A percentile compares a stretch with the other conserved stretches of the same genome.
phyloP scores from a whole-genome alignment of 2,113 vertebrate genomes.

The Spea bombifrons region DNA sequence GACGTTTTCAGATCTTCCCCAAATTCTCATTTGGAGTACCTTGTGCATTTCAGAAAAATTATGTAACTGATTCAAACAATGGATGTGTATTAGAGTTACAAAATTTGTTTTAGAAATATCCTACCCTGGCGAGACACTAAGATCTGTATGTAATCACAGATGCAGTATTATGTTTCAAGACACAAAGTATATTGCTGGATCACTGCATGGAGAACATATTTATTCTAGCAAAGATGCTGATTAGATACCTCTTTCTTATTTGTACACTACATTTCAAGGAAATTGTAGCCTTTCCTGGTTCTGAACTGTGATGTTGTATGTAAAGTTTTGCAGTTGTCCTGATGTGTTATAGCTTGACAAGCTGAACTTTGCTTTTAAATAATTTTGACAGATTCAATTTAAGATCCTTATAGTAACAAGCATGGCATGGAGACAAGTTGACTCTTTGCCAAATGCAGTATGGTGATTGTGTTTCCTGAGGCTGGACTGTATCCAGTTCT shows the following conservation, averaged over 20 bases:
- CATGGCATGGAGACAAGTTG: slow-evolving; percentile 42
- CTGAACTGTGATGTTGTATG: slow-evolving; percentile 16
- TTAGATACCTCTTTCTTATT: slow-evolving; percentile 8
- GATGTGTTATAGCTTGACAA: slow-evolving; percentile 41
- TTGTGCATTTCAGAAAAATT: slow-evolving; percentile 7
- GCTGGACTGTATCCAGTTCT: slow-evolving; percentile 42
- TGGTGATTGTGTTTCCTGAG: slow-evolving; percentile 46
- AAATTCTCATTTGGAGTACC: not conserved
- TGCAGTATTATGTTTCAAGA: slow-evolving; percentile 27
- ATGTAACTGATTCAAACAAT: slow-evolving; percentile 17
- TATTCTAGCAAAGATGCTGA: slow-evolving; percentile 31
- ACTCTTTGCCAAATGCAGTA: slow-evolving; percentile 31
- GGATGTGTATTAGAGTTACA: slow-evolving; percentile 1
- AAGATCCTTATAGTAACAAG: slow-evolving; percentile 42
- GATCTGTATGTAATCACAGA: slow-evolving; percentile 5
- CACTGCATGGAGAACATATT: slow-evolving; percentile 17
- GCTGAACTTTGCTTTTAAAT: slow-evolving; percentile 35
- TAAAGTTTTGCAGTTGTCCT: slow-evolving; percentile 29
- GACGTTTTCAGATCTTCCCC: not conserved
- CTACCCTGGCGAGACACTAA: not conserved
- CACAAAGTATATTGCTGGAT: not conserved
- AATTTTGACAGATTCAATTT: slow-evolving; percentile 48
- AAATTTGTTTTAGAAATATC: slow-evolving; percentile 3
- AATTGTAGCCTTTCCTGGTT: slow-evolving; percentile 1
- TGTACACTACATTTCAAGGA: not conserved